phyloP scores from a whole-genome alignment of 2,113 vertebrate genomes.

The Anolis sagrei region DNA sequence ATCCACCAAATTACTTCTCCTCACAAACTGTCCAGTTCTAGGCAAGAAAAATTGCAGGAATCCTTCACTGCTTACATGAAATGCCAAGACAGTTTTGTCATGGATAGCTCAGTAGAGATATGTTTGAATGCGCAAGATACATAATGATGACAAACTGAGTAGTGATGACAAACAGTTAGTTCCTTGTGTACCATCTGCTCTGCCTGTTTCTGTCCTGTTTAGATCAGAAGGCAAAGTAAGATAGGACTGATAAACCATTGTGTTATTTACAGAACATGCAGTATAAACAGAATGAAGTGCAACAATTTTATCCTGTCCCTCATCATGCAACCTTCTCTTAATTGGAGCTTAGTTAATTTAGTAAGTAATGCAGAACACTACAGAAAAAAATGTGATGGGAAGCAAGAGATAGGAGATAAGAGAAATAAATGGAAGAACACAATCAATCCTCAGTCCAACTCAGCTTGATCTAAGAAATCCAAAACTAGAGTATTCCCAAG shows the following conservation, averaged over 20 bases:
- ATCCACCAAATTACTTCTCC: slow-evolving; percentile 61
- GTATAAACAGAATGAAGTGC: fast-evolving
- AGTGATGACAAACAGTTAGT: slow-evolving; percentile 44
- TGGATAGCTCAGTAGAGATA: slow-evolving; percentile 68
- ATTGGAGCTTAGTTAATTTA: background rate
- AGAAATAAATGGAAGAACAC: too few relatives aligned
- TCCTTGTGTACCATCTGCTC: slow-evolving; percentile 52
- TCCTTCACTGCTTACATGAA: slow-evolving; percentile 66
- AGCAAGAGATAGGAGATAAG: too few relatives aligned
- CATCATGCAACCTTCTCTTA: background rate
- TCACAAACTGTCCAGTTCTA: slow-evolving; percentile 57
- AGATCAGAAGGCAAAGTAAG: slow-evolving; percentile 31
- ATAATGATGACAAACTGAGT: slow-evolving; percentile 61
- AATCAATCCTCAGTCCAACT: background rate
- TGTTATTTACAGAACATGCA: background rate
- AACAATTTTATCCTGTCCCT: background rate
- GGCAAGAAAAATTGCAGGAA: slow-evolving; percentile 68
- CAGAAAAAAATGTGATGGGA: background rate
- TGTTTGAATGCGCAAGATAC: slow-evolving; percentile 65
- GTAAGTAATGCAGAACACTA: background rate
- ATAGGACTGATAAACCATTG: background rate
- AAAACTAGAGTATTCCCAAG: too few relatives aligned
- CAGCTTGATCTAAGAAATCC: too few relatives aligned
- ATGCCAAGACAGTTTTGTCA: slow-evolving; percentile 65
- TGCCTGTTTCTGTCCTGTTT: slow-evolving; percentile 46